Conservation (phyloP, 2,888 invertebrate species). For the Drosophila lutescens region DNA sequence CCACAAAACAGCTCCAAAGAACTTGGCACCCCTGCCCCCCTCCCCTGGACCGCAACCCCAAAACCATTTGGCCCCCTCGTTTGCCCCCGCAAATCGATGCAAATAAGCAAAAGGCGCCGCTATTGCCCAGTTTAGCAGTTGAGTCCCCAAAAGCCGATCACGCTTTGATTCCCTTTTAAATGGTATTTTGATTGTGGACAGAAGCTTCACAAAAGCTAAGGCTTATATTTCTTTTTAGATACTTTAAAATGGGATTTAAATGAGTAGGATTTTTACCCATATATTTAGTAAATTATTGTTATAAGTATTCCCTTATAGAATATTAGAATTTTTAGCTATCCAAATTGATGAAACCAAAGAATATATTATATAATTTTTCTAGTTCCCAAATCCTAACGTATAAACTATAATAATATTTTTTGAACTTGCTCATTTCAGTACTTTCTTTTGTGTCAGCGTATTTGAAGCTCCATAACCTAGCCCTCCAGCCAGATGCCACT, state of each 20-base stretch:
- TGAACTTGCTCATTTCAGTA: not conserved
- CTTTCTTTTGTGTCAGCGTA: conserved; percentile 1
- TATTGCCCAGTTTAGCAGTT: conserved; percentile 32
- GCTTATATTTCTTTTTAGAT: no score
- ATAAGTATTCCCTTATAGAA: no score
- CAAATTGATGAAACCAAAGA: no score
- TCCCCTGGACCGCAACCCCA: not conserved
- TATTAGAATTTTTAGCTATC: no score
- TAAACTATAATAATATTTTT: no score
- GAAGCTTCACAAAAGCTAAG: not conserved
- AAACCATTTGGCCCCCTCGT: conserved; percentile 6
- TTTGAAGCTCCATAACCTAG: not conserved
- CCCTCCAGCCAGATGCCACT: not conserved
- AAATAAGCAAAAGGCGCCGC: conserved; percentile 43
- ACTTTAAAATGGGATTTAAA: no score
- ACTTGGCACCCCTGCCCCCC: conserved; percentile 5
- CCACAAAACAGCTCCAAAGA: conserved; percentile 49
- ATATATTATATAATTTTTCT: no score
- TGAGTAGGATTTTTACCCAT: no score
- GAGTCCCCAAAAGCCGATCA: conserved; percentile 12
- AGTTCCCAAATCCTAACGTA: no score
- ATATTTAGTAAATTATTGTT: no score
- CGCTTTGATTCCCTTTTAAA: not conserved
- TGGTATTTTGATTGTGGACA: not conserved
- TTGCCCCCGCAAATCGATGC: conserved; percentile 40